These are phyloP conservation scores for Cabera pusaria DNA, from an alignment of 2,888 invertebrate genomes.

Conservation along the genomic window DNA sequence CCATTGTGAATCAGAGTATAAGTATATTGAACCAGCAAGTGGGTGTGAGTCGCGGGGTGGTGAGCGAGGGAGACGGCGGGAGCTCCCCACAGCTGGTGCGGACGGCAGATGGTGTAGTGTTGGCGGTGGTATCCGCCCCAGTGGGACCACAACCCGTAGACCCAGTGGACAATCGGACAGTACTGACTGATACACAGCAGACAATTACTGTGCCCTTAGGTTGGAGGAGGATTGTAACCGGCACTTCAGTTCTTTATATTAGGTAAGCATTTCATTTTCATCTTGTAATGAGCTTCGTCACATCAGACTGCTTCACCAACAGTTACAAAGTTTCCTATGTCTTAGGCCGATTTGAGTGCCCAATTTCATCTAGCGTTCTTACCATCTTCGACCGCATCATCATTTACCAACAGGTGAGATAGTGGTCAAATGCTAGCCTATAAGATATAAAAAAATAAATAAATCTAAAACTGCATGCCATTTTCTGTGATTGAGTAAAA, in stretches of 20 bases:
- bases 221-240: conserved; percentile 75
- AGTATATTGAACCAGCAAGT: conserved; percentile 80
- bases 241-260: conserved; percentile 68
- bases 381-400: too few species aligned
- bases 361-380: too few species aligned
- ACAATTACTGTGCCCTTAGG: conserved; percentile 76
- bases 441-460: too few species aligned
- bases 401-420: too few species aligned
- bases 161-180: conserved; percentile 57
- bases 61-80: conserved; percentile 62
- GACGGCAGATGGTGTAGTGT: conserved; percentile 74
- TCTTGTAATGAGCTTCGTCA: too few species aligned
- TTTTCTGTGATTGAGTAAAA: too few species aligned
- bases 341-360: too few species aligned
- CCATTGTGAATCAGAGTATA: conserved; percentile 79
- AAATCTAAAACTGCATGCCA: too few species aligned
- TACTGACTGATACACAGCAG: conserved; percentile 66
- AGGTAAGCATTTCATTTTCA: conserved; percentile 52
- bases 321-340: too few species aligned
- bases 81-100: conserved; percentile 66
- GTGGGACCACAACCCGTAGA: conserved; percentile 51
- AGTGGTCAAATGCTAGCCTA: too few species aligned
- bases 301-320: too few species aligned
- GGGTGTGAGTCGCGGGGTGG: conserved; percentile 65
- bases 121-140: conserved; percentile 69